Base-by-base conservation (phyloP, 1,140 invertebrate species). In the Diorhabda sublineata region DNA sequence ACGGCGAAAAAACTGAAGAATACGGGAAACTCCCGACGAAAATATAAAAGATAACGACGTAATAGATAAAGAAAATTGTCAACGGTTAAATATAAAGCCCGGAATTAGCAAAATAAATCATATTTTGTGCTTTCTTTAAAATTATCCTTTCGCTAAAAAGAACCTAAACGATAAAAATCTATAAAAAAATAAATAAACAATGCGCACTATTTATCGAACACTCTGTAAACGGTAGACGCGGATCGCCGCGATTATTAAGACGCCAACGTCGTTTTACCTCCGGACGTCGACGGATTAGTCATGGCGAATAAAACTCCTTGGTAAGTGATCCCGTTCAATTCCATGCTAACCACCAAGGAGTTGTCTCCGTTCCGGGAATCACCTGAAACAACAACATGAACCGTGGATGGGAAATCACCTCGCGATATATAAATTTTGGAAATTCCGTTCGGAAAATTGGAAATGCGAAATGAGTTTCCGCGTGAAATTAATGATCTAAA, bases 331-430 rank as follows among this genome's bases (percentile, higher is more conserved):
- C 97, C 97, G 80, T 99, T 98, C 57, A 99, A 87, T 81, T 98
- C 96, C 89, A 99, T 95, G 74, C 92, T 96, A 3, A 99, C 95
- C 45, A 95, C 91, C 58, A 99, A 82, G 11, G 96, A 96, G 56
- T 73, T 77, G 76, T 96, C 93, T 3, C 90, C 89, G 70, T 91
- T 91, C 69, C 81, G 84, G 42, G 87, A 85, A 72, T 90, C 90
- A 68, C 88, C 89, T 91, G 79, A 2, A 82, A 80, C 73, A 68
- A 71, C 72, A 64, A 67, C 43, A 60, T 8, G 71, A 70, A 58
- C 0, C 26, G 9, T 58, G 7, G 47, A 26, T 26, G 26, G 26
- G 26, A 26, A 26, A 26, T 26, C 26, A 26, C 26, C 26, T 26
- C 26, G 26, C 26, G 26, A 26, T 26, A 26, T 2, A 26, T 26